Base-by-base conservation (phyloP, 1,140 invertebrate genomes). In the Lordiphosa collinella region DNA sequence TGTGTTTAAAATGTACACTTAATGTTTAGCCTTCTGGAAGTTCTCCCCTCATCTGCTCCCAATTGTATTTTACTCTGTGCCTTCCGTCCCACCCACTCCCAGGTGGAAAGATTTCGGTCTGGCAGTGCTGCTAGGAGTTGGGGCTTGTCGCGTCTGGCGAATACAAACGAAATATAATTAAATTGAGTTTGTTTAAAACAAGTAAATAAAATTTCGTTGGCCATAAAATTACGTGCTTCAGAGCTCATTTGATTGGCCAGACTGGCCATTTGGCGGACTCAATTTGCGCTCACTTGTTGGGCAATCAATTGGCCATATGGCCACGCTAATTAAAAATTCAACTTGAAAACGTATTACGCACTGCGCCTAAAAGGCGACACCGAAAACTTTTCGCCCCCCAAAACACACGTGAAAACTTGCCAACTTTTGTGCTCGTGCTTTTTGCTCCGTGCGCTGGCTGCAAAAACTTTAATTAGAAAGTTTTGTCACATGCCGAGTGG, bases 381-480 rank as follows among this genome's bases (percentile, higher is more conserved):
- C 57, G 14, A 38, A 70, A 80, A 79, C 75, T 74, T 80, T 74
- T 34, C 34, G 41, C 44, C 52, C 48, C 47, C 49, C 56, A 57
- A 73, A 63, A 79, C 63, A 79, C 76, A 82, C 75, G 65, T 80
- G 76, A 38, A 64, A 76, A 76, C 66, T 82, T 82, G 76, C 58
- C 54, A 80, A 82, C 70, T 82, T 82, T 68, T 29, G 25, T 29
- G 25, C 25, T 29, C 5, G 25, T 29, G 25, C 25, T 8, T 29
- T 29, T 29, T 71, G 41, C 41, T 44, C 29, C 51, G 51, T 51
- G 64, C 73, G 55, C 57, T 34, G 62, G 31, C 44, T 56, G 57
- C 66, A 70, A 52, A 47, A 70, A 70, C 57, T 78, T 82, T 82
- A 82, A 82, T 82, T 82, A 82, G 72, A 82, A 82, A 82, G 76